Percentiles rank a stretch among this genome's conserved stretches.
These are phyloP conservation scores for Decapterus maruadsi DNA, from an alignment of 2,797 vertebrate genomes.

Conservation along the genomic window DNA sequence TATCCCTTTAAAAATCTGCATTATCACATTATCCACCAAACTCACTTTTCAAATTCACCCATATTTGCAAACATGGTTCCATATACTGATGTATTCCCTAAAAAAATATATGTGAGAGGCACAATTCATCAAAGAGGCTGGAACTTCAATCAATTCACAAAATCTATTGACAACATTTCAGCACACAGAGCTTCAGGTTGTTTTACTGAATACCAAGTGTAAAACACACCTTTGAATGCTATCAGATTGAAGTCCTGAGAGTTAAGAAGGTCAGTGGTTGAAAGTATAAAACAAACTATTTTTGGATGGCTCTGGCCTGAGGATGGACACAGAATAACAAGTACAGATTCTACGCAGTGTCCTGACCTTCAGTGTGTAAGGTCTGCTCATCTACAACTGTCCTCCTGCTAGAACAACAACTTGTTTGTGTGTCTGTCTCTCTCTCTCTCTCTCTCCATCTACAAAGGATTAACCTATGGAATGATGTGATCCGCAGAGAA, in stretches of 20 bases:
- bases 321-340: neutral
- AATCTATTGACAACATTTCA: too few relatives aligned
- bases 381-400: slow-evolving; percentile 5
- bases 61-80: neutral
- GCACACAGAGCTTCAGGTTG: too few relatives aligned
- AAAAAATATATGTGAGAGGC: too few relatives aligned
- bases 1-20: neutral
- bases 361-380: slow-evolving; percentile 15
- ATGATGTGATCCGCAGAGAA: slow-evolving; percentile 63
- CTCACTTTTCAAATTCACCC: neutral
- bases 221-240: neutral
- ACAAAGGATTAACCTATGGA: slow-evolving; percentile 68
- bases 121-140: too few relatives aligned
- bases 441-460: slow-evolving; percentile 20
- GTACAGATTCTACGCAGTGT: neutral
- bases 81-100: neutral
- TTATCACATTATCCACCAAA: neutral
- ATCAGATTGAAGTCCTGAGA: neutral
- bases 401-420: slow-evolving; percentile 32
- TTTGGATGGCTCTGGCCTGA: neutral
- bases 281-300: neutral
- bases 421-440: slow-evolving; percentile 38
- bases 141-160: too few relatives aligned
- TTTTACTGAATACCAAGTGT: neutral
- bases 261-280: neutral